phyloP scores from a whole-genome alignment of 2,113 vertebrate species.

The Gobius niger region DNA sequence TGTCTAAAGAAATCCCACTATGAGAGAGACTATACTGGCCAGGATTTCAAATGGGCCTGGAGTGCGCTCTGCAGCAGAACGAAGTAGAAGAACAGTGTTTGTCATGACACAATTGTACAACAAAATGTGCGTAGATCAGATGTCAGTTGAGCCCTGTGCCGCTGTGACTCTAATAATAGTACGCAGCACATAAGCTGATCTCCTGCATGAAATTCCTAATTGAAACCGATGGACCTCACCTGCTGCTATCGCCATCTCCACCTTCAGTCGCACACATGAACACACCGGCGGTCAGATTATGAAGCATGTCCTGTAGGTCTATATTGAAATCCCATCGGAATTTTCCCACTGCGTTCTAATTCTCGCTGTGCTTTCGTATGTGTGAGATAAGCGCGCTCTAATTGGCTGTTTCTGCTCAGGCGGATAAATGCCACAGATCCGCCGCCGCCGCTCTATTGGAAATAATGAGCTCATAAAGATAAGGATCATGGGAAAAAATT shows the following conservation, averaged over 20 bases:
- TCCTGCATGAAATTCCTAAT: not conserved
- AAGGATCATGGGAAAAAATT: conserved; percentile 70
- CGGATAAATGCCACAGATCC: conserved; percentile 66
- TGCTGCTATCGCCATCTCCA: not conserved
- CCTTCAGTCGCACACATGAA: not conserved
- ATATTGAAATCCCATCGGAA: conserved; percentile 38
- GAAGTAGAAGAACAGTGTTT: too few relatives aligned
- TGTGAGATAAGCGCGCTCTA: conserved; percentile 65
- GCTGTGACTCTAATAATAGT: too few relatives aligned
- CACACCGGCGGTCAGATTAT: not conserved
- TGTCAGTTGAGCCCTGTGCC: too few relatives aligned
- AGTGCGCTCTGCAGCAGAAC: too few relatives aligned
- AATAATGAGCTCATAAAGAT: conserved; percentile 75
- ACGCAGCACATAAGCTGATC: not conserved
- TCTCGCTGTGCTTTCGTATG: conserved; percentile 54
- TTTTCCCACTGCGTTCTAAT: conserved; percentile 43
- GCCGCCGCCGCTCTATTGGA: conserved; percentile 54
- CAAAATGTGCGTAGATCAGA: too few relatives aligned
- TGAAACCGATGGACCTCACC: not conserved
- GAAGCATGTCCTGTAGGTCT: not conserved
- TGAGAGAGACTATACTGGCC: too few relatives aligned
- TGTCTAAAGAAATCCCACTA: too few relatives aligned
- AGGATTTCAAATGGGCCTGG: too few relatives aligned
- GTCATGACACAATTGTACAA: too few relatives aligned
- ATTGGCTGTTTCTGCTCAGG: conserved; percentile 64